Percentiles rank a stretch among this genome's conserved stretches.
These are phyloP conservation scores for Takifugu flavidus DNA, from an alignment of 2,113 vertebrate species.

Conservation along the genomic window DNA sequence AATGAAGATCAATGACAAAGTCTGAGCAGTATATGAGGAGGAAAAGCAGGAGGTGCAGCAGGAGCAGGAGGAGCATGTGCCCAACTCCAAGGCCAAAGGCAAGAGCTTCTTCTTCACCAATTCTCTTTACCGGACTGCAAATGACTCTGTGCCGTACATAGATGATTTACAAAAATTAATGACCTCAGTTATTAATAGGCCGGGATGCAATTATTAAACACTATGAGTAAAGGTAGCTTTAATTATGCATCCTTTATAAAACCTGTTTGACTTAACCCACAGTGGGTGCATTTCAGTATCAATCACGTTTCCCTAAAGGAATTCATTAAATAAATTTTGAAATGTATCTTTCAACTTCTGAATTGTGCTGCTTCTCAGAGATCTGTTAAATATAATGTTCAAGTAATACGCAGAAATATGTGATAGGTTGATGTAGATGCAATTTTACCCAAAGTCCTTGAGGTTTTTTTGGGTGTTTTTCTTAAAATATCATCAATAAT, in stretches of 20 bases:
- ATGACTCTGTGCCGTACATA: slow-evolving; percentile 66
- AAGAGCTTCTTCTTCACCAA: slow-evolving; percentile 64
- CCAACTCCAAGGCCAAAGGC: slow-evolving; percentile 68
- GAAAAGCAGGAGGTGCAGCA: slow-evolving; percentile 33
- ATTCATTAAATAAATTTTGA: slow-evolving; percentile 24
- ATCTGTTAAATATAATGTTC: background rate
- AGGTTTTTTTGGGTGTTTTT: too few relatives aligned
- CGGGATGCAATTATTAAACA: slow-evolving; percentile 71
- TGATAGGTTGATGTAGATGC: slow-evolving; percentile 18
- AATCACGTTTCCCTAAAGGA: slow-evolving; percentile 40
- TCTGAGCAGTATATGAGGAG: slow-evolving; percentile 61
- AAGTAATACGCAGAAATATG: background rate
- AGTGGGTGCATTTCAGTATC: slow-evolving; percentile 45
- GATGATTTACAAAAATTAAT: slow-evolving; percentile 73
- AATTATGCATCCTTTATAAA: slow-evolving; percentile 74
- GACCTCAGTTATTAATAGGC: slow-evolving; percentile 69
- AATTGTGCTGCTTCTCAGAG: slow-evolving; percentile 10
- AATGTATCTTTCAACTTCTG: background rate
- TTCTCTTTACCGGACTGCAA: slow-evolving; percentile 67
- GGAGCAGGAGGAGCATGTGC: slow-evolving; percentile 42
- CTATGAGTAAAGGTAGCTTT: slow-evolving; percentile 74
- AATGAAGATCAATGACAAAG: slow-evolving; percentile 74
- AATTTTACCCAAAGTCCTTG: slow-evolving; percentile 10
- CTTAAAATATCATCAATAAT: background rate
- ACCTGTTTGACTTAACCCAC: slow-evolving; percentile 64